Conservation (phyloP, 1,140 invertebrate genomes). For the Pseudomyrmex pallidus region DNA sequence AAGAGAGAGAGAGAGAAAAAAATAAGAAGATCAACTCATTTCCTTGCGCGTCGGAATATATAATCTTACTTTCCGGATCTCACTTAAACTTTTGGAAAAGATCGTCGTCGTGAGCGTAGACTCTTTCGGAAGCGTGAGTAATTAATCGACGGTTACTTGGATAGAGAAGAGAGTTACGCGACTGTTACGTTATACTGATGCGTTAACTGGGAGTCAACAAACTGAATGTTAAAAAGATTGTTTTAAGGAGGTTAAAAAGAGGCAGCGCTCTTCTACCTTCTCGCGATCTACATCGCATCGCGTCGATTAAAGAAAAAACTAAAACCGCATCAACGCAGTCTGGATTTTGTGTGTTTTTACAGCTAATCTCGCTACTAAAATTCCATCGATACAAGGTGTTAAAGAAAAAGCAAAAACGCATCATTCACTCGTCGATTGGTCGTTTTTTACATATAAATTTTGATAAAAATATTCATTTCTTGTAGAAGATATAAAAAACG, state of each 20-base stretch:
- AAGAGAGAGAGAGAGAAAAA: neutral
- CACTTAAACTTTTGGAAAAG: neutral
- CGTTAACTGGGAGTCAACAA: neutral
- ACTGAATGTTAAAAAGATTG: too few relatives aligned
- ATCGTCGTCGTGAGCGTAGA: constrained; percentile 1
- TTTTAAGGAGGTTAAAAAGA: constrained; percentile 33
- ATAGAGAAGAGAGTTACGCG: neutral
- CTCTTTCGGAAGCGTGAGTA: neutral
- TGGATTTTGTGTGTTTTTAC: neutral
- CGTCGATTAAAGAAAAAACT: constrained; percentile 27
- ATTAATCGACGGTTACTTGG: constrained; percentile 1
- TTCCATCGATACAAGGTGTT: neutral
- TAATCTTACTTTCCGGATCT: neutral
- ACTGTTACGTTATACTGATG: constrained; percentile 19
- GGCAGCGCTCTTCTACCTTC: constrained; percentile 43
- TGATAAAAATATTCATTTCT: neutral
- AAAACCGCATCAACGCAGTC: constrained; percentile 6
- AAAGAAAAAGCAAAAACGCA: neutral
- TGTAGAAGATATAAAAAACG: neutral
- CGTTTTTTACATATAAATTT: too few relatives aligned
- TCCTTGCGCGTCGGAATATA: neutral
- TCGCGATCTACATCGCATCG: constrained; percentile 27
- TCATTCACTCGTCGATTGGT: too few relatives aligned
- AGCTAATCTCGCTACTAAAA: neutral
- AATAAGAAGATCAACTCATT: constrained; percentile 13